phyloP scores from a whole-genome alignment of 53 echinoderm and acorn worm genomes.

The Crossaster papposus region DNA sequence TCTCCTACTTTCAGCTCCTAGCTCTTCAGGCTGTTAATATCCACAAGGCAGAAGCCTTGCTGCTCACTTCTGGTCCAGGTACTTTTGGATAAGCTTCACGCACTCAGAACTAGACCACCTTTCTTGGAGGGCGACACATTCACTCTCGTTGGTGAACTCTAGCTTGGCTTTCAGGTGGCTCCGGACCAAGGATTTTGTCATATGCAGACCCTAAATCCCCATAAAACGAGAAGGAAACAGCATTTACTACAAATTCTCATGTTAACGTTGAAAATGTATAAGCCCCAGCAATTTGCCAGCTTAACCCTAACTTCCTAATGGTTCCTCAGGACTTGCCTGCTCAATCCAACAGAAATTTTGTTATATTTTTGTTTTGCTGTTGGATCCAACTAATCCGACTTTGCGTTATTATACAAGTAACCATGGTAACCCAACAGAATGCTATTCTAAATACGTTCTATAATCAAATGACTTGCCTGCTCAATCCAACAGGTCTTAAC shows the following conservation, averaged over 20 bases:
- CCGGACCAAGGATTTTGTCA: slow-evolving; percentile 79
- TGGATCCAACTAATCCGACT: too few species aligned
- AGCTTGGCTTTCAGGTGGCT: slow-evolving; percentile 87
- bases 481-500: too few species aligned
- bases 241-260: neutral
- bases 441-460: too few species aligned
- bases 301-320: too few species aligned
- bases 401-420: too few species aligned
- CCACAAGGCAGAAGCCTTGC: neutral
- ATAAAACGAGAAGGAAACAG: neutral
- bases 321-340: too few species aligned
- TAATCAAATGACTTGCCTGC: too few species aligned
- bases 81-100: slow-evolving; percentile 64
- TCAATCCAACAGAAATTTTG: too few species aligned
- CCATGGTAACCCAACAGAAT: too few species aligned
- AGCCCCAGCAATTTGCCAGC: too few species aligned
- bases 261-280: neutral
- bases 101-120: slow-evolving; percentile 85
- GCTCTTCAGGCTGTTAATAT: neutral
- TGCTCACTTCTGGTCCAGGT: slow-evolving; percentile 49
- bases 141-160: slow-evolving; percentile 93
- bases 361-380: too few species aligned
- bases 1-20: neutral
- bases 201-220: slow-evolving; percentile 66
- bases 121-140: slow-evolving; percentile 81